Conservation (phyloP, 1,140 invertebrate genomes). For the Drosophila rufa region DNA sequence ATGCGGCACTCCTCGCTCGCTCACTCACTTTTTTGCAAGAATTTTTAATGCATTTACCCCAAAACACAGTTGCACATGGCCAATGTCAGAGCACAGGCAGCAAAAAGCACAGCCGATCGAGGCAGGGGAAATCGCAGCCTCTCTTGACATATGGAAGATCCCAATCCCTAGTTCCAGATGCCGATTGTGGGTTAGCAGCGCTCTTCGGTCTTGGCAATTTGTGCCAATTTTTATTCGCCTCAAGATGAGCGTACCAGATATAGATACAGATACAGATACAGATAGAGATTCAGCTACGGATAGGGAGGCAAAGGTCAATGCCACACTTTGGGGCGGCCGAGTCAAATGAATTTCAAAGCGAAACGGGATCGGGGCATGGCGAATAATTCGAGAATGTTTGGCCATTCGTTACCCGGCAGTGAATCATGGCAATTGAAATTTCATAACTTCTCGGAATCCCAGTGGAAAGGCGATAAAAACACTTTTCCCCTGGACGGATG, state of each 20-base stretch:
- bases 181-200: conserved; percentile 77
- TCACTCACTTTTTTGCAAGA: conserved; percentile 53
- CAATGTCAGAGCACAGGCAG: conserved; percentile 30
- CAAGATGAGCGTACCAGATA: neutral
- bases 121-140: conserved; percentile 6
- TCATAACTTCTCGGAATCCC: conserved; percentile 33
- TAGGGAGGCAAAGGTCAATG: conserved; percentile 59
- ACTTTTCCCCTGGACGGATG: conserved; percentile 3
- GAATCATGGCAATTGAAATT: conserved; percentile 48
- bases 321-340: conserved; percentile 24
- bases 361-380: conserved; percentile 16
- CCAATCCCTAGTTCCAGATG: conserved; percentile 38
- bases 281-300: conserved; percentile 21
- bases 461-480: conserved; percentile 5
- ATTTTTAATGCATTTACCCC: conserved; percentile 46
- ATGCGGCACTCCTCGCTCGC: conserved; percentile 22
- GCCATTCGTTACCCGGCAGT: conserved; percentile 17
- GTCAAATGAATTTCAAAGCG: conserved; percentile 45
- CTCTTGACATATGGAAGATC: conserved; percentile 50
- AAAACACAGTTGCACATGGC: conserved; percentile 51
- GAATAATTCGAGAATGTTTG: conserved; percentile 22
- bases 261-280: conserved; percentile 38
- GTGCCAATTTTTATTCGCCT: conserved; percentile 45
- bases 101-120: neutral
- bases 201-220: conserved; percentile 38